Evolutionary conservation across 1,140 invertebrate genomes (phyloP), one percentile per base, ranked within the genome.

Genomic region (Drosophila subpulchrella): DNA sequence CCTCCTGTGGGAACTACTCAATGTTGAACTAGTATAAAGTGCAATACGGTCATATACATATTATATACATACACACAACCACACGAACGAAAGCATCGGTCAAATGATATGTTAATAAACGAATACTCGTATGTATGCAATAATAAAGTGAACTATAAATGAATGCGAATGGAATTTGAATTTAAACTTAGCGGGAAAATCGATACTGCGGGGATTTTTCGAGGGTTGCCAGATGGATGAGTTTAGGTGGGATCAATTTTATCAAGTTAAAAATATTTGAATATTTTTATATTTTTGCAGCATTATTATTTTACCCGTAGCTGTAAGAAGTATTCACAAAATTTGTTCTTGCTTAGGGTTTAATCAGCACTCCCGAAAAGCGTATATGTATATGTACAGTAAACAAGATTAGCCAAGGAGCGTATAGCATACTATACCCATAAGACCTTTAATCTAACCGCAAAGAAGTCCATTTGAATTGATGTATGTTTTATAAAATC

Each of bases 91-190:
- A 71, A 41, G 42, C 65, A 70, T 71, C 15, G 66, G 50, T 55
- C 66, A 71, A 72, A 72, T 48, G 53, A 71, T 71, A 72, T 71
- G 68, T 72, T 72, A 72, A 71, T 72, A 72, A 72, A 72, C n/a
- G 53, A 71, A 71, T 72, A 72, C 47, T 68, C 66, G 66, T 50
- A 71, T 72, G 53, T 72, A 72, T 30, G 68, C 65, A 71, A 72
- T 71, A 72, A 72, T 72, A 72, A 72, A 72, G 65, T 50, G 66
- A 72, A 72, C 68, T 72, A 72, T 72, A 72, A 41, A 72, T 38
- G 68, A 71, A 66, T 58, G 15, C 30, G 20, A 17, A n/a, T 3
- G 13, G 34, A 13, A 15, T 57, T 71, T 39, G 2, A 50, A 50
- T 20, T 36, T 15, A 8, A 13, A 5, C 1, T n/a, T 3, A 10